These are phyloP conservation scores for Brachylomia viminalis DNA, from an alignment of 2,888 invertebrate species.

Conservation along the genomic window DNA sequence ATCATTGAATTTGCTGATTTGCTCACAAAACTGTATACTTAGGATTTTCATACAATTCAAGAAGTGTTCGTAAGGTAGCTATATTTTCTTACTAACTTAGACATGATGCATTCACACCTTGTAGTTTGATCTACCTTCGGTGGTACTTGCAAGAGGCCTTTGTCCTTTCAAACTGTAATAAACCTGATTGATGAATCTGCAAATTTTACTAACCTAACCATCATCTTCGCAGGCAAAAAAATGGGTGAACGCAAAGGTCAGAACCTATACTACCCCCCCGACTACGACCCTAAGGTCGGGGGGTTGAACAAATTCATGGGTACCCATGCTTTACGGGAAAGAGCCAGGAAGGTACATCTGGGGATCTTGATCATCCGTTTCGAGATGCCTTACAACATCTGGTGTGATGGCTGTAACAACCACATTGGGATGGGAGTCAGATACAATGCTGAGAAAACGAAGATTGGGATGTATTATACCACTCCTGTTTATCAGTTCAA, in stretches of 20 bases:
- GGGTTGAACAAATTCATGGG: constrained; percentile 98
- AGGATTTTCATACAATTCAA: neutral
- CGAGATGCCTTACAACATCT: constrained; percentile 99
- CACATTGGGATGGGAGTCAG: constrained; percentile 99
- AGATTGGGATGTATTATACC: constrained; percentile 99
- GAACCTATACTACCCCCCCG: constrained; percentile 99
- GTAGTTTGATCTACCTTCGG: neutral
- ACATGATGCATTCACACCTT: neutral
- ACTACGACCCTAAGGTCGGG: constrained; percentile 98
- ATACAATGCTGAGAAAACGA: constrained; percentile 98
- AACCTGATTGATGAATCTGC: neutral
- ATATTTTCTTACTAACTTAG: neutral
- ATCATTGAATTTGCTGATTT: constrained; percentile 10
- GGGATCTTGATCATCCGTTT: constrained; percentile 99
- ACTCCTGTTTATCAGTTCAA: constrained; percentile 99
- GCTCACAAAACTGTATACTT: neutral
- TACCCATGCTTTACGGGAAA: constrained; percentile 98
- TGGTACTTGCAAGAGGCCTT: neutral
- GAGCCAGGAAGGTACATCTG: constrained; percentile 98
- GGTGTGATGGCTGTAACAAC: constrained; percentile 99
- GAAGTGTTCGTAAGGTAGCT: constrained; percentile 12
- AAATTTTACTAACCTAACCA: constrained; percentile 40
- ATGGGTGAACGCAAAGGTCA: constrained; percentile 99
- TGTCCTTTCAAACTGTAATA: neutral
- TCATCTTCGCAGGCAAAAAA: constrained; percentile 74